Percentiles rank a stretch among this genome's conserved stretches.
These are phyloP conservation scores for Microplitis manilae DNA, from an alignment of 2,888 invertebrate genomes.

Conservation along the genomic window DNA sequence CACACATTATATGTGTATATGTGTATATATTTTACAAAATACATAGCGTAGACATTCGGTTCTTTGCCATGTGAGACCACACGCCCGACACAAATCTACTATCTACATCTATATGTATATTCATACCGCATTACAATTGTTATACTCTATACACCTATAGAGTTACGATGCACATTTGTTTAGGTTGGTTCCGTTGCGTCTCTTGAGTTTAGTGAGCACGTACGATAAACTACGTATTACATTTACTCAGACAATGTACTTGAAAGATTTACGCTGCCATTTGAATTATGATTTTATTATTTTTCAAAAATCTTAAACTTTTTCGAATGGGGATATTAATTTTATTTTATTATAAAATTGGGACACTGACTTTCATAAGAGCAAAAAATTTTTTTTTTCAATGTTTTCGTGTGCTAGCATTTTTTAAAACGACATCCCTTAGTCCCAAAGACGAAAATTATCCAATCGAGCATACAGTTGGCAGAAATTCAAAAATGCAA, in stretches of 20 bases:
- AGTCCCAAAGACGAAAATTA: too few relatives aligned
- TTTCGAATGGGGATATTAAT: neutral
- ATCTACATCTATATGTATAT: constrained; percentile 9
- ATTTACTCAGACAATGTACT: constrained; percentile 1
- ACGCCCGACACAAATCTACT: neutral
- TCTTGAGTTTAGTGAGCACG: constrained; percentile 24
- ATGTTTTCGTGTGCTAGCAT: too few relatives aligned
- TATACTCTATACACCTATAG: neutral
- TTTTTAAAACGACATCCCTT: too few relatives aligned
- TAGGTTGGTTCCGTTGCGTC: constrained; percentile 2
- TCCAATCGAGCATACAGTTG: too few relatives aligned
- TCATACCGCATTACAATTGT: constrained; percentile 9
- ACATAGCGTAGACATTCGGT: neutral
- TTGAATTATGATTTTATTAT: neutral
- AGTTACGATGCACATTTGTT: neutral
- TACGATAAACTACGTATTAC: constrained; percentile 17
- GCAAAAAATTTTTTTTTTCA: too few relatives aligned
- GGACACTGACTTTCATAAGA: too few relatives aligned
- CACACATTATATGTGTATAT: neutral
- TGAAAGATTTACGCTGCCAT: constrained; percentile 3
- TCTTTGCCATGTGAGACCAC: neutral
- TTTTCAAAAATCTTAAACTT: neutral
- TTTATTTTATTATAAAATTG: neutral
- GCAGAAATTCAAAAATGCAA: too few relatives aligned
- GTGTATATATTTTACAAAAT: neutral